Base-by-base conservation (phyloP, 2,888 invertebrate species). In the Drosophila subquinaria region DNA sequence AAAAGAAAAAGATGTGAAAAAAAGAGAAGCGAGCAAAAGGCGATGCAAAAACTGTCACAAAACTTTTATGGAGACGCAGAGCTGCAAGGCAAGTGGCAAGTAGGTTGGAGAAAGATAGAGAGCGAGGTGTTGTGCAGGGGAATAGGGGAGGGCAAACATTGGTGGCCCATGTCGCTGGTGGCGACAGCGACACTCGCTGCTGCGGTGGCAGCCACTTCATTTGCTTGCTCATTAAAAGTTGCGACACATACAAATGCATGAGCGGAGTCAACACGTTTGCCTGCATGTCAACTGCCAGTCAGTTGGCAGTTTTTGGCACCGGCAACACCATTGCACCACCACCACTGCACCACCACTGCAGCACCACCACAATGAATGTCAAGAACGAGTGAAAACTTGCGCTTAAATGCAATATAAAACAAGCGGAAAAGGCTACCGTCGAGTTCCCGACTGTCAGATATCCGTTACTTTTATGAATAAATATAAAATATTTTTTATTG, bases 151-250 rank as follows among this genome's bases (percentile, higher is more conserved):
- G 56, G 56, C 67, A 77, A 73, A 78, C 73, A 76, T 72, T 76
- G 78, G 73, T 72, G 73, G 78, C 73, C 62, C 78, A 63, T 76
- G 75, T 77, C 61, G 68, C 60, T 66, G 60, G 15, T 59, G 59
- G 65, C 60, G 65, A 62, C 66, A 66, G 43, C 17, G 30, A 35
- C 36, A 33, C 53, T 53, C 57, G 43, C 59, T 45, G 42, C 65
- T 69, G 67, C 60, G 65, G 70, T 78, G 64, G 70, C 82, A 72
- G 82, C 80, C 80, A 82, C 87, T 84, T 84, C 89, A 84, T 84
- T 84, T 84, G 89, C 83, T 73, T 78, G 87, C 84, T 88, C 84
- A 84, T 84, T 89, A 84, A 84, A 84, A 89, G 81, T 84, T 89
- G 89, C 83, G 81, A 88, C 87, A 80, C 77, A 88, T 80, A 88